Conservation (phyloP, 1,140 invertebrate genomes). For the Drosophila subpulchrella region DNA sequence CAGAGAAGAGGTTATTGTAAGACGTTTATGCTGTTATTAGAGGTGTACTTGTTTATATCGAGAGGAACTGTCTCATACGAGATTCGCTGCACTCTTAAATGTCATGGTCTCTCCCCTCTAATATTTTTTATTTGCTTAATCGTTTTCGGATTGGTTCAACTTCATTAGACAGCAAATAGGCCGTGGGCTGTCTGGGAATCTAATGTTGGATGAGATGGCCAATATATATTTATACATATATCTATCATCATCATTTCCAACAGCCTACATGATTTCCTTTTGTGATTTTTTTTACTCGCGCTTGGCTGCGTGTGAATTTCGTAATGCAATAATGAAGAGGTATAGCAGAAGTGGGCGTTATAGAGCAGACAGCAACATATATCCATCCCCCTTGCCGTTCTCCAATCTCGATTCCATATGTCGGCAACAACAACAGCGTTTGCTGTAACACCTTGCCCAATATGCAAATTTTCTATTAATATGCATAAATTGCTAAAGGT, state of each 20-base stretch:
- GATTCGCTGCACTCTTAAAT: constrained; percentile 36
- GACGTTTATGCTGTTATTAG: constrained; percentile 6
- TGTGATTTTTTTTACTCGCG: constrained; percentile 4
- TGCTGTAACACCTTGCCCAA: constrained; percentile 66
- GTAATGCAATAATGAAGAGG: constrained; percentile 48
- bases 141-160: constrained; percentile 47
- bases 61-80: constrained; percentile 23
- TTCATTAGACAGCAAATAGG: constrained; percentile 45
- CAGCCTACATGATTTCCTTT: constrained; percentile 40
- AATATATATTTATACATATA: constrained; percentile 11
- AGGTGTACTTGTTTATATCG: neutral
- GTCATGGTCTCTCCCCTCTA: constrained; percentile 44
- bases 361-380: constrained; percentile 19
- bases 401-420: constrained; percentile 21
- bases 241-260: constrained; percentile 30
- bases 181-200: constrained; percentile 48
- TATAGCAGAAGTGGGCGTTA: constrained; percentile 34
- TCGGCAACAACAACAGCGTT: constrained; percentile 21
- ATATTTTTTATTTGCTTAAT: constrained; percentile 14
- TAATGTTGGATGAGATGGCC: constrained; percentile 20
- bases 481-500: constrained; percentile 69
- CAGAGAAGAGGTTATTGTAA: constrained; percentile 22
- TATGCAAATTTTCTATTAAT: constrained; percentile 79
- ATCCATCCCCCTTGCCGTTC: neutral
- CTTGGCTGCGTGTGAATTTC: constrained; percentile 59